Evolutionary conservation across 2,113 vertebrate genomes (phyloP), one percentile per base, ranked within the genome.

Genomic region (Callithrix jacchus): DNA sequence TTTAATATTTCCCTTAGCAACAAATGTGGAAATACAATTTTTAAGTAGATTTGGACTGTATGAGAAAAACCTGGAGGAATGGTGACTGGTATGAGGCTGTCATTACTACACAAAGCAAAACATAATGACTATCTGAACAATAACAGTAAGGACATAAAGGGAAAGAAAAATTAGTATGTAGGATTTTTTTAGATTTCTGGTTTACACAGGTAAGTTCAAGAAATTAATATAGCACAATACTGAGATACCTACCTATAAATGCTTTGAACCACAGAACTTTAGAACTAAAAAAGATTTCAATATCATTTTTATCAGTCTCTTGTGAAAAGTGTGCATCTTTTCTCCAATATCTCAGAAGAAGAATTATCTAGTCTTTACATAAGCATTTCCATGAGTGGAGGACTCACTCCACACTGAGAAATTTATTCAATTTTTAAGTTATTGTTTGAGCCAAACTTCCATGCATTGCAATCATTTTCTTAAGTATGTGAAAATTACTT

Each of bases 401-500:
- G 89, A 70, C 68, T 85, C 12, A 54, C 1, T 54, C 14, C 25
- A 56, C 32, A 66, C 7, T 49, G 8, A 82, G 4, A 5, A 52
- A 74, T 27, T 20, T 32, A 73, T 32, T 61, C 4, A 13, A 35
- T 3, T 84, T 79, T 92, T 27, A 89, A 52, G 25, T 88, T 93
- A 56, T 30, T 74, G 5, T 4, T 74, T 80, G 27, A 95, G 6
- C 2, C n/a, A 71, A 94, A 64, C 2, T 45, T 84, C 56, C 5
- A 88, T 5, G 56, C 18, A 84, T 8, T 91, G n/a, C 14, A 86
- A 52, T 86, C 8, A 79, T 42, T 87, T 56, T 77, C 25, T 81
- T 70, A 83, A 91, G 91, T 91, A 89, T 71, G n/a, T 64, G 32
- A 1, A 93, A 85, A 68, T 18, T 74, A 12, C 87, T 89, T 91